Base-by-base conservation (phyloP, 2,797 vertebrate species). In the Hydrophis major region DNA sequence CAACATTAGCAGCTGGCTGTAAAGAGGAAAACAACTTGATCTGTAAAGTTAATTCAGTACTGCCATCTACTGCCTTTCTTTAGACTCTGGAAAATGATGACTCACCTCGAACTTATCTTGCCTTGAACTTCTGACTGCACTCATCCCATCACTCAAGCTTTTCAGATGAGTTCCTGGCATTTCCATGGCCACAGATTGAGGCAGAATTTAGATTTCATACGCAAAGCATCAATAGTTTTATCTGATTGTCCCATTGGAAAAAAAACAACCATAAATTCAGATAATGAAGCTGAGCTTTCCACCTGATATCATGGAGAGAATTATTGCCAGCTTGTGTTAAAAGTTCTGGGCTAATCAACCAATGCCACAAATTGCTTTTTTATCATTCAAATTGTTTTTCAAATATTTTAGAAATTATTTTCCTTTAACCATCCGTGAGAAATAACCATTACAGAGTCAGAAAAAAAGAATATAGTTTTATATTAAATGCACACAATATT, bases 1-100 rank as follows among this genome's bases (percentile, higher is more conserved):
- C 86, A 55, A 6, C 27, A 4, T 25, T 32, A 69, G 20, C 53
- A 69, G 42, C 4, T 53, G 55, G 61, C 28, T 74, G 20, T 55
- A 12, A 14, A 74, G 74, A 91, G 53, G 57, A 4, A 93, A 60
- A 2, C 25, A 47, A 59, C 12, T 20, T 11, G 32, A 69, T n/a
- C n/a, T 91, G 42, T 91, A 86, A 86, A 91, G 42, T 55, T 74
- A 87, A 94, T 89, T 59, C 86, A 92, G 87, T 53, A 74, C 69
- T 89, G 92, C 93, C 93, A 94, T 93, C 93, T 94, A 56, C 90
- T 86, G 93, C 89, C 4, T 18, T 91, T 2, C 42, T 28, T 37
- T 0, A 55, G 59, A 32, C 4, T 32, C 32, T 86, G 57, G 89
- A 90, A 57, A 60, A 61, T 27, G 14, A 66, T 47, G 37, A 16